Evolutionary conservation across 2,797 vertebrate species (phyloP).

Genomic region (Avahi laniger): DNA sequence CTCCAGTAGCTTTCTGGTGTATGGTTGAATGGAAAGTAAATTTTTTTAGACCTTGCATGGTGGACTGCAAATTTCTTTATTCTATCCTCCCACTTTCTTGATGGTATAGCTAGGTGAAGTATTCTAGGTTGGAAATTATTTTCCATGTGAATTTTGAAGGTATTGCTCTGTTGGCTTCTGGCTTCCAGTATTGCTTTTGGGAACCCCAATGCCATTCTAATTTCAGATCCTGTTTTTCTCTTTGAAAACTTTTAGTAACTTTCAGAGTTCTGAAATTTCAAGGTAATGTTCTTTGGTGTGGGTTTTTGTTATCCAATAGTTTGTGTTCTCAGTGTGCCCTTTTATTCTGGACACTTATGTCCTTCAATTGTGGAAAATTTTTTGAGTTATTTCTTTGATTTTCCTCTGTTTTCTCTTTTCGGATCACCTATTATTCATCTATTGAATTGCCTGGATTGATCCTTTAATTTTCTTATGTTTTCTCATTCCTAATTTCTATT

Average conservation of each 20-base stretch:
- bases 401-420: slow-evolving; percentile 23
- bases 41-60: slow-evolving; percentile 22
- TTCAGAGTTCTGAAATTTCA: slow-evolving; percentile 40
- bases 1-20: not conserved
- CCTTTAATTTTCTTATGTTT: slow-evolving; percentile 24
- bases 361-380: not conserved
- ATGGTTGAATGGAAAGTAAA: not conserved
- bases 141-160: slow-evolving; percentile 48
- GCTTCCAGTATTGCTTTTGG: slow-evolving; percentile 36
- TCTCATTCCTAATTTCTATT: slow-evolving; percentile 14
- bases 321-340: not conserved
- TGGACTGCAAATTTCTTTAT: slow-evolving; percentile 6
- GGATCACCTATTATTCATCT: not conserved
- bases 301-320: slow-evolving; percentile 6
- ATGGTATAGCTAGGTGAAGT: not conserved
- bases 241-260: slow-evolving; percentile 45
- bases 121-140: slow-evolving; percentile 8
- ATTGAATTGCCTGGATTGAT: not conserved
- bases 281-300: not conserved
- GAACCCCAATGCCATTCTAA: slow-evolving; percentile 3
- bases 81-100: not conserved
- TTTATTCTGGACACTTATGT: not conserved
- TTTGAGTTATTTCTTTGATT: not conserved
- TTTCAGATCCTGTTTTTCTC: slow-evolving; percentile 34
- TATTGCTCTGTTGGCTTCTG: not conserved